Evolutionary conservation across 2,797 vertebrate genomes (phyloP).

Genomic region (Clarias laeviceps): DNA sequence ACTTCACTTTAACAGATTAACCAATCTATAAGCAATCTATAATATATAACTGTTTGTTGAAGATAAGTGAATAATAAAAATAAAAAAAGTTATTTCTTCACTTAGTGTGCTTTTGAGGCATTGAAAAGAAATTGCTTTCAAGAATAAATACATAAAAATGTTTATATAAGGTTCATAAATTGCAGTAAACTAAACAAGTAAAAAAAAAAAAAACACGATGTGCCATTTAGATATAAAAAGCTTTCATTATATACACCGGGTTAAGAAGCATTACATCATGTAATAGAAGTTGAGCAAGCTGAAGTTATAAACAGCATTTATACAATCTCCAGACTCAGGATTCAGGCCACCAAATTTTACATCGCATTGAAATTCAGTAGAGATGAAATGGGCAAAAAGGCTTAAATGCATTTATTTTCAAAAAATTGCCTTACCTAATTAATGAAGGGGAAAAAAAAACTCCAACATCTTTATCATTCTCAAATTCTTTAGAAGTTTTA

Average conservation of each 20-base stretch:
- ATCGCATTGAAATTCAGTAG: not conserved
- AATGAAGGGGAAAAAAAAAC: too few species aligned
- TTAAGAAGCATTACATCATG: not conserved
- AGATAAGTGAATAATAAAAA: not conserved
- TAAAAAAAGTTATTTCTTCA: not conserved
- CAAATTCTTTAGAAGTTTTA: not conserved
- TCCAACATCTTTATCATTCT: not conserved
- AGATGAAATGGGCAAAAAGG: not conserved
- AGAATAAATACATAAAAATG: slow-evolving; percentile 10
- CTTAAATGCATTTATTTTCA: not conserved
- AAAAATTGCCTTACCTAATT: not conserved
- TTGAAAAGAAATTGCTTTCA: not conserved
- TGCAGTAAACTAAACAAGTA: not conserved
- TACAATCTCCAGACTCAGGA: not conserved
- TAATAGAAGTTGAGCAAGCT: not conserved
- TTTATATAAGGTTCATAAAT: not conserved
- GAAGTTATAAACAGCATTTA: not conserved
- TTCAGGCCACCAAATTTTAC: not conserved
- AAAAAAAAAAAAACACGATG: not conserved
- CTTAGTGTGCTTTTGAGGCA: not conserved
- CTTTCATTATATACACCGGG: not conserved
- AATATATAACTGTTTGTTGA: not conserved
- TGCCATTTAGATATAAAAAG: not conserved
- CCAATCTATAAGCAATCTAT: not conserved
- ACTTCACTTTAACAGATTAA: not conserved